Evolutionary conservation across 2,888 invertebrate genomes (phyloP).

Genomic region (Phalangium opilio): DNA sequence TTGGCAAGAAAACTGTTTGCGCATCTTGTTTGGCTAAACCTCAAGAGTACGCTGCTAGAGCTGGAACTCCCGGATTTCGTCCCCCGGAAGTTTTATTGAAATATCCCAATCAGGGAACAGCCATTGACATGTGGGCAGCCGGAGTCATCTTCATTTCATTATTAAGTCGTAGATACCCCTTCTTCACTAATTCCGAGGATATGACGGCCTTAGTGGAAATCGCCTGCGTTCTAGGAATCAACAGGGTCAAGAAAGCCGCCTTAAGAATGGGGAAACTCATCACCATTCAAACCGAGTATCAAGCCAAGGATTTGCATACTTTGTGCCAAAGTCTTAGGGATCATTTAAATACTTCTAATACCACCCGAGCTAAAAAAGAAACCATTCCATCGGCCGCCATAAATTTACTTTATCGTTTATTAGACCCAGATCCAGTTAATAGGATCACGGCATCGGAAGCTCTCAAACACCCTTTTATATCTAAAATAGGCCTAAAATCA

Average conservation of each 20-base stretch:
- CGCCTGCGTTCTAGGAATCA: slow-evolving; percentile 57
- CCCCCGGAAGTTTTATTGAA: slow-evolving; percentile 73
- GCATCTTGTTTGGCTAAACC: slow-evolving; percentile 18
- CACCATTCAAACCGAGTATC: slow-evolving; percentile 4
- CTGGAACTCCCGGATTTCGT: slow-evolving; percentile 77
- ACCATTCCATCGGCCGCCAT: slow-evolving; percentile 54
- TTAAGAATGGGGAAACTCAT: slow-evolving; percentile 42
- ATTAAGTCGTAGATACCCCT: slow-evolving; percentile 62
- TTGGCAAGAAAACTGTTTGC: not conserved
- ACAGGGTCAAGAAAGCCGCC: slow-evolving; percentile 50
- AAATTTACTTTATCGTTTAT: slow-evolving; percentile 49
- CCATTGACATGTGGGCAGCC: slow-evolving; percentile 76
- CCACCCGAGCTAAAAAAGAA: too few relatives aligned
- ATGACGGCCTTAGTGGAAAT: slow-evolving; percentile 65
- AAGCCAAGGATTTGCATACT: slow-evolving; percentile 28
- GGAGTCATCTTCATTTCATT: slow-evolving; percentile 67
- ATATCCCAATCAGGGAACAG: slow-evolving; percentile 51
- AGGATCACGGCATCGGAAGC: slow-evolving; percentile 59
- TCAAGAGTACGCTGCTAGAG: slow-evolving; percentile 53
- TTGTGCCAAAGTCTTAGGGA: slow-evolving; percentile 30
- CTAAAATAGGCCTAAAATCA: too few relatives aligned
- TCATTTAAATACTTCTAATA: not conserved
- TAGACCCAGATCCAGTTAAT: slow-evolving; percentile 60
- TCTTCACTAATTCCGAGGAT: slow-evolving; percentile 67
- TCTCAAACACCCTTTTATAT: slow-evolving; percentile 47